Conservation (phyloP, 2,888 invertebrate genomes). For the Morinoia aosen region DNA sequence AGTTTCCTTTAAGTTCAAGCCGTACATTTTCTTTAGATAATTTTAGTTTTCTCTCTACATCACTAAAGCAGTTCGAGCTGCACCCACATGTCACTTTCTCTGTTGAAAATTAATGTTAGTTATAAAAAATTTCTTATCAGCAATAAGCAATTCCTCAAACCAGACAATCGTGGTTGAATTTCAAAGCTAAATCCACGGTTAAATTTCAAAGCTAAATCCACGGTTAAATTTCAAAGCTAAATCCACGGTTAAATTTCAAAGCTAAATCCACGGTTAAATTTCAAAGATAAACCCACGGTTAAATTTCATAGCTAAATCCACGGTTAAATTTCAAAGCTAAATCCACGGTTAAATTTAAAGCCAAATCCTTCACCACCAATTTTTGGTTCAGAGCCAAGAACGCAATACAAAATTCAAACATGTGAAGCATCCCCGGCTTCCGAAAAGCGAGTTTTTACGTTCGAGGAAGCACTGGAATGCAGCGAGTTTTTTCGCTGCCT, state of each 20-base stretch:
- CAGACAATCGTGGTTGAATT: not conserved
- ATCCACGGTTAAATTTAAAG: too few relatives aligned
- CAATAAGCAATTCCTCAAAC: not conserved
- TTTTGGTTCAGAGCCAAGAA: not conserved
- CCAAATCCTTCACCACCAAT: not conserved
- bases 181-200: not conserved
- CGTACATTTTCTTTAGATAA: too few relatives aligned
- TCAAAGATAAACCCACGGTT: too few relatives aligned
- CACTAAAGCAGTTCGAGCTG: not conserved
- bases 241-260: too few relatives aligned
- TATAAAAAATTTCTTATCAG: too few relatives aligned
- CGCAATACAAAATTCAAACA: not conserved
- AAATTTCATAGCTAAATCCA: too few relatives aligned
- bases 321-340: too few relatives aligned
- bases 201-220: too few relatives aligned
- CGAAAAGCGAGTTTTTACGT: not conserved
- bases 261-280: too few relatives aligned
- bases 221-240: too few relatives aligned
- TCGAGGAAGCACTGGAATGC: not conserved
- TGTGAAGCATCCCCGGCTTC: not conserved
- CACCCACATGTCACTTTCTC: not conserved
- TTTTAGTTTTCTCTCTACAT: too few relatives aligned
- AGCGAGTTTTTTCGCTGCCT: not conserved
- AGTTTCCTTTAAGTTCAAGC: too few relatives aligned
- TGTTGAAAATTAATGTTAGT: not conserved